Base-by-base conservation (phyloP, 2,888 invertebrate genomes). In the Catocala fraxini region DNA sequence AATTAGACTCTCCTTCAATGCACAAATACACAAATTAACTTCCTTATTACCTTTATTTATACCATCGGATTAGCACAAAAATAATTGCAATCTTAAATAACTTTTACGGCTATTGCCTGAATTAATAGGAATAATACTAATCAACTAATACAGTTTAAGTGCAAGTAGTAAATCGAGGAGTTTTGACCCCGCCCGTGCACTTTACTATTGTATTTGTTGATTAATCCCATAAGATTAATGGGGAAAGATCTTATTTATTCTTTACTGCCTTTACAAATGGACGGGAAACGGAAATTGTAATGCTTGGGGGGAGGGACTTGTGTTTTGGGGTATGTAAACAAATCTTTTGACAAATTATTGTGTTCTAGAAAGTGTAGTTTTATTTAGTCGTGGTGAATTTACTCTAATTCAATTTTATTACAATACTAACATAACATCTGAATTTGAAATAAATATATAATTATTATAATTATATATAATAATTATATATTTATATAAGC, bases 181-280 rank as follows among this genome's bases (percentile, higher is more conserved):
- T 58, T 51, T 58, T 56, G 43, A 11, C 53, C 12, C 33, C 34
- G 10, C 48, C 33, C n/a, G 33, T 34, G 48, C 15, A 55, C 52
- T 45, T 9, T 7, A 45, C 48, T 45, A 66, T 61, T 51, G 59
- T 61, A 46, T 57, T 63, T 54, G 53, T 60, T 41, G 52, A 63
- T 65, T 63, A 71, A 71, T 65, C 55, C 63, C 12, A 39, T 53
- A 55, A 71, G 68, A 68, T 68, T 59, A 56, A 61, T 62, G 47
- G 45, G 48, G 25, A 25, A 34, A 56, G 39, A 56, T 13, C 54
- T 63, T 70, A 63, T 70, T 70, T 56, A 59, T 57, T 52, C 49
- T 56, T 42, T 69, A 45, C 49, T 39, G 56, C 52, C 33, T 51
- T 62, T 41, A 43, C 15, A 34, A 48, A 25, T 43, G 49, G 6